These are phyloP conservation scores for Drosophila repletoides DNA, from an alignment of 1,140 invertebrate genomes.

Conservation along the genomic window DNA sequence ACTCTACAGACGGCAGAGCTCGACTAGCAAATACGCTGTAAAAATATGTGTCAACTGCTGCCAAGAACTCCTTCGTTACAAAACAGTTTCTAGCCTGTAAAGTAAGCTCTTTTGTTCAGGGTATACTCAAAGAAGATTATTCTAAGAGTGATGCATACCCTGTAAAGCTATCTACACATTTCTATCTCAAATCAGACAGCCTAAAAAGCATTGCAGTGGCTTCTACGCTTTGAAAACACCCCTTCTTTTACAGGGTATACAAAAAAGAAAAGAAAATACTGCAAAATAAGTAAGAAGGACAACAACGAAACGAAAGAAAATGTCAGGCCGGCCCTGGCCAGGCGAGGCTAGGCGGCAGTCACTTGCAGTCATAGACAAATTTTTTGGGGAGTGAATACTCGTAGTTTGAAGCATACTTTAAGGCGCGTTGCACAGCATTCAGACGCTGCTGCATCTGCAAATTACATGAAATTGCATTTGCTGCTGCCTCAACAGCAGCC, in stretches of 20 bases:
- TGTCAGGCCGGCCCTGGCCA: constrained; percentile 29
- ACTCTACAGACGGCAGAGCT: not conserved
- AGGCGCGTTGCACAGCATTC: constrained; percentile 11
- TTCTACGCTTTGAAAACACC: no score
- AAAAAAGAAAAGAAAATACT: not conserved
- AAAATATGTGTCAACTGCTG: no score
- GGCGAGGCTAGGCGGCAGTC: no score
- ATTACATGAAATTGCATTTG: constrained; percentile 58
- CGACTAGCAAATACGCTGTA: not conserved
- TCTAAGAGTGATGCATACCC: no score
- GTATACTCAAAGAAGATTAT: not conserved
- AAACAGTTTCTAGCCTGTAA: no score
- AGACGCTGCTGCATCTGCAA: constrained; percentile 8
- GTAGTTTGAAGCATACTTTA: constrained; percentile 59
- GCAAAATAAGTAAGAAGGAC: constrained; percentile 47
- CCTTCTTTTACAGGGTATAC: constrained; percentile 1
- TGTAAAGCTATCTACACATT: no score
- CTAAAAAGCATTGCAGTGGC: no score
- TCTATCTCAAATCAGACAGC: no score
- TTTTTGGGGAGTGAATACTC: constrained; percentile 50
- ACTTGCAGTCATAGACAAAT: constrained; percentile 67
- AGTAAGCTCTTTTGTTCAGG: not conserved
- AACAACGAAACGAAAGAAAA: constrained; percentile 21
- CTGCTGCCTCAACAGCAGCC: constrained; percentile 27
- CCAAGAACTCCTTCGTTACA: no score